These are phyloP conservation scores for Manacus vitellinus DNA, from an alignment of 2,113 vertebrate species.

Conservation along the genomic window DNA sequence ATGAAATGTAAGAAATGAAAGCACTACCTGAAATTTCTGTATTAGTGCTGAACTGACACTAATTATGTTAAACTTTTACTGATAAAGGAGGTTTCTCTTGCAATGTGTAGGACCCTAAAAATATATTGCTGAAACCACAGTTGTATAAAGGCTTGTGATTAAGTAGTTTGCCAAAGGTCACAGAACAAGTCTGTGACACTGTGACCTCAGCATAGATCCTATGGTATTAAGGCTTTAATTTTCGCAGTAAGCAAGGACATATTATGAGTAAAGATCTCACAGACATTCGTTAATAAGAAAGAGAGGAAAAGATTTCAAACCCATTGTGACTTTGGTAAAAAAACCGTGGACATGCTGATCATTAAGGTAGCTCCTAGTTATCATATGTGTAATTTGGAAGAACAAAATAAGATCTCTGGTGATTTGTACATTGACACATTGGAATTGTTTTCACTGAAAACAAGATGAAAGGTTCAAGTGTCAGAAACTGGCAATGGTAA, in stretches of 20 bases:
- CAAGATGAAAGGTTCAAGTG: neutral
- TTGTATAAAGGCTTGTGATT: neutral
- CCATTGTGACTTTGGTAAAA: neutral
- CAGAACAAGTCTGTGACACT: neutral
- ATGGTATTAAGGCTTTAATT: neutral
- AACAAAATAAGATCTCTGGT: neutral
- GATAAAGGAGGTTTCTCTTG: neutral
- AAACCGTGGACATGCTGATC: neutral
- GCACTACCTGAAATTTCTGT: neutral
- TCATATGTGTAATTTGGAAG: neutral
- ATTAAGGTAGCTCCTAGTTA: neutral
- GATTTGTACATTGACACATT: accelerated
- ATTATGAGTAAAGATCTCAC: neutral
- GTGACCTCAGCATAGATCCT: neutral
- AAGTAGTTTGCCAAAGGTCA: neutral
- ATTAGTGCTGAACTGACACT: neutral
- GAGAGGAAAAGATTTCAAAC: neutral
- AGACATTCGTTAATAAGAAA: neutral
- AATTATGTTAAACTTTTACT: neutral
- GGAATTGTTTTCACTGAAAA: neutral
- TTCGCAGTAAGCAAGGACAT: neutral
- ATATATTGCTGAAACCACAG: neutral
- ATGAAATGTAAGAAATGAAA: neutral
- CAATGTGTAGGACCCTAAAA: neutral
- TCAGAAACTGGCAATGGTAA: neutral